A percentile compares a stretch with the other conserved stretches of the same genome.
Conservation (phyloP, 1,140 invertebrate genomes). For the Drosophila leontia region DNA sequence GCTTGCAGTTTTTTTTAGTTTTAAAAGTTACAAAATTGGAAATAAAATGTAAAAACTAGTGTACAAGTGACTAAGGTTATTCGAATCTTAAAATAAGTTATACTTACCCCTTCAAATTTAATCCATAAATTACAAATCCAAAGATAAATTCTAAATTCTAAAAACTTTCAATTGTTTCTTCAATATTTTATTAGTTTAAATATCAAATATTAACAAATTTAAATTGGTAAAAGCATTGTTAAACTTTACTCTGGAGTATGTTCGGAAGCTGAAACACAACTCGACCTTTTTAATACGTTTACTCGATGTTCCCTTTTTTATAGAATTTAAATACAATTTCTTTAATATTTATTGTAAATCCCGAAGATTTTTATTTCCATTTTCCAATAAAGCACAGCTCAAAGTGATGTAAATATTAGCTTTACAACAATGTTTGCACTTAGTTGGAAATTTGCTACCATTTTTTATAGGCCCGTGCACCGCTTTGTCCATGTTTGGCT, state of each 20-base stretch:
- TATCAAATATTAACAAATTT: not conserved
- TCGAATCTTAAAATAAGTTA: not conserved
- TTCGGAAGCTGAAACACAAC: conserved; percentile 31
- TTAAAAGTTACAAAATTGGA: not conserved
- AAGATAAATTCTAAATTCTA: not conserved
- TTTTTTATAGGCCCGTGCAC: conserved; percentile 55
- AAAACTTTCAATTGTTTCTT: not conserved
- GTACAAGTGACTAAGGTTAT: too few relatives aligned
- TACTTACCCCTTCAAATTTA: not conserved
- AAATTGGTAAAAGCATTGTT: not conserved
- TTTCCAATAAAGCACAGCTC: conserved; percentile 52
- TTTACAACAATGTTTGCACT: conserved; percentile 69
- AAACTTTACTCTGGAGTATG: conserved; percentile 19
- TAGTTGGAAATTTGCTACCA: conserved; percentile 68
- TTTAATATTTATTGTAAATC: conserved; percentile 54
- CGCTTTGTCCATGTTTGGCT: conserved; percentile 7
- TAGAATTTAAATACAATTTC: conserved; percentile 41
- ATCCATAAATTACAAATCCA: not conserved
- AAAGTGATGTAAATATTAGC: conserved; percentile 80
- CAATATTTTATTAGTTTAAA: not conserved
- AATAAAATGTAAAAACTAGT: not conserved
- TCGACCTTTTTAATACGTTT: not conserved
- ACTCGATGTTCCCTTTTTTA: conserved; percentile 4
- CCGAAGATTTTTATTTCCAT: conserved; percentile 33
- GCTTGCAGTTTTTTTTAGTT: not conserved